Evolutionary conservation across 1,140 invertebrate genomes (phyloP).

Genomic region (Adoxophyes honmai): DNA sequence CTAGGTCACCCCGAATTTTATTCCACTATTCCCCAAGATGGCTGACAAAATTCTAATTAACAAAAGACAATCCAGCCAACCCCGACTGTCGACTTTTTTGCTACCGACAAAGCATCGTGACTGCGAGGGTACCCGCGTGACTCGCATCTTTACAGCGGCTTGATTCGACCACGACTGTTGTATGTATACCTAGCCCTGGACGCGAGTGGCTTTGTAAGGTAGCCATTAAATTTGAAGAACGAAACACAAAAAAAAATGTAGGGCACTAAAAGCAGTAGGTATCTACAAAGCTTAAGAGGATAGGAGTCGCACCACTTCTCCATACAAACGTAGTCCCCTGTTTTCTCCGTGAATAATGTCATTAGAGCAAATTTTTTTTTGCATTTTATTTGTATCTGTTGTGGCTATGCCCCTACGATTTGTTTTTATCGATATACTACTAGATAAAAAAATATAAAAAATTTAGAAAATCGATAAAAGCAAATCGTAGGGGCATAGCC

Average conservation of each 20-base stretch:
- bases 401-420: no score
- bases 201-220: background rate
- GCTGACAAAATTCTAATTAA: background rate
- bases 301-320: no score
- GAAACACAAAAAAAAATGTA: background rate
- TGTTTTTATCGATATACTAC: no score
- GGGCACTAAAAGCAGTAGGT: no score
- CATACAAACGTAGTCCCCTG: no score
- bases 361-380: no score
- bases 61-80: constrained; percentile 1
- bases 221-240: background rate
- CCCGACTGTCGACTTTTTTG: constrained; percentile 5
- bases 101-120: constrained; percentile 9
- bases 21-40: background rate
- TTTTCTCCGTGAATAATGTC: no score
- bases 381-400: no score
- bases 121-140: constrained; percentile 31
- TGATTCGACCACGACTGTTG: constrained; percentile 41
- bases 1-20: background rate
- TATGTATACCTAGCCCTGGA: constrained; percentile 23
- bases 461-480: no score
- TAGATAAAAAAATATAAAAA: no score
- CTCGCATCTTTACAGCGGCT: constrained; percentile 39
- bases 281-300: no score
- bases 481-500: no score